These are phyloP conservation scores for Oreortyx pictus DNA, from an alignment of 2,797 vertebrate species.

Conservation along the genomic window DNA sequence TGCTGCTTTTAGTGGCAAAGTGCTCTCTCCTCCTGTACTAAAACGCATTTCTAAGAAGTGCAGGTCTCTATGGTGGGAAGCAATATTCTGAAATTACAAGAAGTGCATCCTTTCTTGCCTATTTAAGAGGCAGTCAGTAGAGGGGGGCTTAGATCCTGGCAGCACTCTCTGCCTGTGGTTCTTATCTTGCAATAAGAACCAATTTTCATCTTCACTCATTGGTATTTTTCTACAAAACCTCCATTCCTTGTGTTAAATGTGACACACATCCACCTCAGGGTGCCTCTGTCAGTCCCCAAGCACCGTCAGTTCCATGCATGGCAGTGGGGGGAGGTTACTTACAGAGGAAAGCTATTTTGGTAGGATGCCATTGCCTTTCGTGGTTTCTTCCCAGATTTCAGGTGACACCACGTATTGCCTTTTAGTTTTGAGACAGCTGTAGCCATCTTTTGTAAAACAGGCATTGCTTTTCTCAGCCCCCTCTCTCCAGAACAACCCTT, in stretches of 20 bases:
- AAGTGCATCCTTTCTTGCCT: neutral
- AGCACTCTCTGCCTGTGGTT: neutral
- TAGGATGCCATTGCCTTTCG: neutral
- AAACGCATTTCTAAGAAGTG: neutral
- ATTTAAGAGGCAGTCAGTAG: neutral
- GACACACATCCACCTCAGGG: neutral
- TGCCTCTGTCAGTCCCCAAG: neutral
- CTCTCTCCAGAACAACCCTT: neutral
- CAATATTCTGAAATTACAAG: neutral
- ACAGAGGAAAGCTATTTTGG: neutral
- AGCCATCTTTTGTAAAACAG: neutral
- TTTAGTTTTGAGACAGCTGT: neutral
- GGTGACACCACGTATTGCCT: neutral
- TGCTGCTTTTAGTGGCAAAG: neutral
- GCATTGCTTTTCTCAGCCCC: neutral
- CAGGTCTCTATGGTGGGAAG: neutral
- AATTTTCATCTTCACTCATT: neutral
- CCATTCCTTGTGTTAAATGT: neutral
- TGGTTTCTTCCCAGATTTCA: no score
- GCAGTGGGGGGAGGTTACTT: neutral
- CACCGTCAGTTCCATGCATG: neutral
- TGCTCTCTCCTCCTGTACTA: neutral
- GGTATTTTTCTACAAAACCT: neutral
- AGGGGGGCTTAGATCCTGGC: neutral
- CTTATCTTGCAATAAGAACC: no score